Evolutionary conservation across 1,140 invertebrate species (phyloP).

Genomic region (Conus ventricosus): DNA sequence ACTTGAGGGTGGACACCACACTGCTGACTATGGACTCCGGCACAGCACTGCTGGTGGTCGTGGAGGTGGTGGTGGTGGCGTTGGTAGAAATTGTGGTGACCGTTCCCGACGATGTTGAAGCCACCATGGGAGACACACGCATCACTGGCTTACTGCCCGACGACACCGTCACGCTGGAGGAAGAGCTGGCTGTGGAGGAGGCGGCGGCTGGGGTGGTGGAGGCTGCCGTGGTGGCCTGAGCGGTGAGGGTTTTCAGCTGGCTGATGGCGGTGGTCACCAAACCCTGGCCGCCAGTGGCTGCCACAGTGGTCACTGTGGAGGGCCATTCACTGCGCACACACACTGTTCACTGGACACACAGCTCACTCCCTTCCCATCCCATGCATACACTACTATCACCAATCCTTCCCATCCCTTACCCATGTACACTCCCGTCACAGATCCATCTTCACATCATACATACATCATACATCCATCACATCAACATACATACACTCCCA

Average conservation of each 20-base stretch:
- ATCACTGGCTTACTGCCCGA: conserved; percentile 48
- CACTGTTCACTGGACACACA: not conserved
- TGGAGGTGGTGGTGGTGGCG: not conserved
- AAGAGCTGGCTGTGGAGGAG: not conserved
- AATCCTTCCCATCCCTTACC: too few species aligned
- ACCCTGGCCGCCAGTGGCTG: conserved; percentile 39
- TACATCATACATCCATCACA: too few species aligned
- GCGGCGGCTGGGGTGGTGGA: conserved; percentile 12
- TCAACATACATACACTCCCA: too few species aligned
- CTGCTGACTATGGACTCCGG: conserved; percentile 23
- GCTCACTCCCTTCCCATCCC: too few species aligned
- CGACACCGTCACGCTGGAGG: conserved; percentile 14
- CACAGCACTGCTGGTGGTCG: not conserved
- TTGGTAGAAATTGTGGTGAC: not conserved
- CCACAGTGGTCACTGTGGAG: conserved; percentile 54
- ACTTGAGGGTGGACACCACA: conserved; percentile 38
- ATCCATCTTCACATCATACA: too few species aligned
- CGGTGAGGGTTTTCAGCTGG: conserved; percentile 49
- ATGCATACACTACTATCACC: too few species aligned
- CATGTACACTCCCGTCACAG: too few species aligned
- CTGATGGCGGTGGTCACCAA: conserved; percentile 47
- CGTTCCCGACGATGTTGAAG: conserved; percentile 26
- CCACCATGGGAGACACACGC: conserved; percentile 48
- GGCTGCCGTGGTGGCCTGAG: conserved; percentile 8
- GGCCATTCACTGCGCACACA: conserved; percentile 54